Conservation (phyloP, 2,888 invertebrate genomes). For the Capitulum mitella region DNA sequence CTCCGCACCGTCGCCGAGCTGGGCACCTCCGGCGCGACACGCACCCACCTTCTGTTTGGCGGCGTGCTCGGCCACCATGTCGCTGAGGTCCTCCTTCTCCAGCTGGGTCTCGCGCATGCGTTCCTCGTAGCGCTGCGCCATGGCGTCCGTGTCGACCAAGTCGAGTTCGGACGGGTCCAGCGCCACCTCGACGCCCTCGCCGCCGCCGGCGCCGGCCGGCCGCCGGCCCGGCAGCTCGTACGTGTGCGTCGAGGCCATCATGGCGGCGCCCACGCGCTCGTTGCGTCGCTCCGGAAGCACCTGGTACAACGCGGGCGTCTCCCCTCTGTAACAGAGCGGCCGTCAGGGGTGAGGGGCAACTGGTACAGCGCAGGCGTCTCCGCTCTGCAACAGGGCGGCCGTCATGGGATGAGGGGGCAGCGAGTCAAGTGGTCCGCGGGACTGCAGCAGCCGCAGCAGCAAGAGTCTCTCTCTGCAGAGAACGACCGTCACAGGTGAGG, state of each 20-base stretch:
- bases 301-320: constrained; percentile 83
- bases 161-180: constrained; percentile 96
- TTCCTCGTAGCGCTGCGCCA: constrained; percentile 92
- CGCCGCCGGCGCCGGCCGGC: constrained; percentile 41
- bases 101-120: constrained; percentile 87
- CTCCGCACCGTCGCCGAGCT: background rate
- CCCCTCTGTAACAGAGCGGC: constrained; percentile 56
- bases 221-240: constrained; percentile 69
- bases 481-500: no score
- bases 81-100: constrained; percentile 89
- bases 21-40: background rate
- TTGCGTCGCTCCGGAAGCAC: constrained; percentile 89
- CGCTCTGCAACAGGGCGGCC: constrained; percentile 52
- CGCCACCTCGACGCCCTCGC: constrained; percentile 71
- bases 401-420: no score
- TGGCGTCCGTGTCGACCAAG: constrained; percentile 83
- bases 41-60: constrained; percentile 78
- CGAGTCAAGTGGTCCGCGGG: no score
- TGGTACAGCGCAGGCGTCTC: constrained; percentile 88
- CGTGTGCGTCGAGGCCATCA: constrained; percentile 99
- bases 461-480: no score
- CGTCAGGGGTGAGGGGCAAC: no score
- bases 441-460: no score
- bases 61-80: constrained; percentile 97
- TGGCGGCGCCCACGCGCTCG: constrained; percentile 73